Conservation (phyloP, 2,888 invertebrate species). For the Stenoptilia bipunctidactyla region DNA sequence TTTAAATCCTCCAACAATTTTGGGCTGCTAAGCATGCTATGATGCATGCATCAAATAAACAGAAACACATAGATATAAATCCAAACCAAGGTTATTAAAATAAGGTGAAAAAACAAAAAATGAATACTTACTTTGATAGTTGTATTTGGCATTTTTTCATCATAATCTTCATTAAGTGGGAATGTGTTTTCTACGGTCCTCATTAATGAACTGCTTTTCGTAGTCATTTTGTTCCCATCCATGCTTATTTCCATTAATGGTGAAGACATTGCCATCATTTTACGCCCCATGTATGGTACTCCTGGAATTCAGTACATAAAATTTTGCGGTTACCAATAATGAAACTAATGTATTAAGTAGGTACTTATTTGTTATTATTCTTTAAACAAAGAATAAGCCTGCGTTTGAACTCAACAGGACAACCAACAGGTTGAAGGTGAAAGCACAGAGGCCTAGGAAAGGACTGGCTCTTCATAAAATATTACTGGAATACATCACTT, state of each 20-base stretch:
- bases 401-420: too few relatives aligned
- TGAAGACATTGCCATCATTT: constrained; percentile 58
- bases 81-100: not conserved
- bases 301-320: constrained; percentile 54
- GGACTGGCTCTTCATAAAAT: too few relatives aligned
- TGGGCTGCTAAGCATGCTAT: too few relatives aligned
- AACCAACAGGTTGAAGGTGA: too few relatives aligned
- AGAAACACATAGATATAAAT: not conserved
- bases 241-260: constrained; percentile 55
- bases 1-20: too few relatives aligned
- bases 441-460: too few relatives aligned
- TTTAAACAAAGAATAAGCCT: too few relatives aligned
- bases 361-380: too few relatives aligned
- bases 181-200: constrained; percentile 50
- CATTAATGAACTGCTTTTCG: constrained; percentile 49
- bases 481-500: too few relatives aligned
- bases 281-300: constrained; percentile 64
- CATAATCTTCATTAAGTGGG: constrained; percentile 61
- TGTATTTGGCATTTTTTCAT: constrained; percentile 64
- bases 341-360: too few relatives aligned
- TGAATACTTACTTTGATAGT: constrained; percentile 24
- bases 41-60: too few relatives aligned
- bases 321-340: too few relatives aligned
- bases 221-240: constrained; percentile 53
- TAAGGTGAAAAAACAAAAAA: constrained; percentile 13